Evolutionary conservation across 2,888 invertebrate genomes (phyloP).

Genomic region (Rugalucina vietnamica): DNA sequence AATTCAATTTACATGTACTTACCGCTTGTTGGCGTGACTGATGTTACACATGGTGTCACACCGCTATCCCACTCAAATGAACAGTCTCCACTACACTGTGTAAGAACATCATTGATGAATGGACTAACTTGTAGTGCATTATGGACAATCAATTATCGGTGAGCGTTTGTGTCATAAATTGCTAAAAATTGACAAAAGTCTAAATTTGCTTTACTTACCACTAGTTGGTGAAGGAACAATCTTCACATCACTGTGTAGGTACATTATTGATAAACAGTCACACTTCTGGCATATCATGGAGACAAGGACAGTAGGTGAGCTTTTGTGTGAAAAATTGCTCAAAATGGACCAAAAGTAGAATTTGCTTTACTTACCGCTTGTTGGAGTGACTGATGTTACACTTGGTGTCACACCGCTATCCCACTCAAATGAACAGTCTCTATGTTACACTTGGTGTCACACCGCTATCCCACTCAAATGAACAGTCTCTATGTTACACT

Average conservation of each 20-base stretch:
- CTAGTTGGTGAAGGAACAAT: conserved; percentile 65
- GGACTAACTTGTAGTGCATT: too few relatives aligned
- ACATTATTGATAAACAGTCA: too few relatives aligned
- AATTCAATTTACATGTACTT: not conserved
- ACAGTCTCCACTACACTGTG: too few relatives aligned
- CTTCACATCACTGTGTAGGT: conserved; percentile 65
- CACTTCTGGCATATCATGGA: too few relatives aligned
- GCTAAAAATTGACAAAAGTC: too few relatives aligned
- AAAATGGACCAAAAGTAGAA: not conserved
- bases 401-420: conserved; percentile 65
- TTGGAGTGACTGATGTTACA: conserved; percentile 65
- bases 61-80: conserved; percentile 65
- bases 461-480: too few relatives aligned
- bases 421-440: conserved; percentile 73
- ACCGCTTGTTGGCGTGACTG: conserved; percentile 70
- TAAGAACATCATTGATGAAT: too few relatives aligned
- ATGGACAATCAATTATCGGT: too few relatives aligned
- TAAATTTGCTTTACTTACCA: conserved; percentile 67
- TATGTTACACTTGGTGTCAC: conserved; percentile 63
- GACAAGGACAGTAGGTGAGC: too few relatives aligned
- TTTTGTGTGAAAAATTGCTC: too few relatives aligned
- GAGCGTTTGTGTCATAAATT: too few relatives aligned
- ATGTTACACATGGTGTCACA: conserved; percentile 69
- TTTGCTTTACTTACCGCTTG: conserved; percentile 61
- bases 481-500: too few relatives aligned